Evolutionary conservation across 2,888 invertebrate species (phyloP), one percentile per base, ranked within the genome.

Genomic region (Hydrotaea diabolus): DNA sequence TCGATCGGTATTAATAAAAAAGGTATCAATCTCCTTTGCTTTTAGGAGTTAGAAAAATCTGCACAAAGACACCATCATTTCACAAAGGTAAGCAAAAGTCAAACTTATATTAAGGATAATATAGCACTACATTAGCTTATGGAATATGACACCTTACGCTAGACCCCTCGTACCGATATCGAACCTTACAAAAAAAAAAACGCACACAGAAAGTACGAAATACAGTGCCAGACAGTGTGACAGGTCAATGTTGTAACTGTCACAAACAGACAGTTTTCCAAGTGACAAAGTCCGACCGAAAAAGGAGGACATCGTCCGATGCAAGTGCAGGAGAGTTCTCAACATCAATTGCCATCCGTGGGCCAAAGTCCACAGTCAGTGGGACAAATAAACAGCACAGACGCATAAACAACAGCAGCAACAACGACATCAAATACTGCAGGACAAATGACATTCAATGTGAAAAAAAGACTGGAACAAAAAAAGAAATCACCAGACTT

Each of bases 171-270:
- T 15, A 23, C 4, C 13, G 26, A 13, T 4, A 59, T 9, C 23
- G 59, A 11, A 23, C 55, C 55, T 3, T 19, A 21, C 21, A 64
- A 53, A 36, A 39, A 8, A 8, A 71, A 49, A 49, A 26, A 72
- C n/a, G n/a, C n/a, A 57, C 21, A 55, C 23, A 26, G 55, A 59
- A 21, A 57, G 31, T 39, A 43, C 59, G 23, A 39, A 57, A 43
- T 26, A 57, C 57, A 49, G 36, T 23, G 57, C 36, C 49, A 39
- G 74, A 82, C 59, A 66, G 49, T 72, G 69, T 78, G 82, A 75
- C 64, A 78, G 81, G 77, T 77, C 77, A 78, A 78, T 78, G 71
- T 78, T 78, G 66, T 55, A 75, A 78, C 49, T 72, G 78, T 75
- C 82, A 82, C 62, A 21, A n/a, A 2, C 82, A 82, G 53, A 43